These are phyloP conservation scores for Cryptocheilus praepositus DNA, from an alignment of 2,888 invertebrate species.

Conservation along the genomic window DNA sequence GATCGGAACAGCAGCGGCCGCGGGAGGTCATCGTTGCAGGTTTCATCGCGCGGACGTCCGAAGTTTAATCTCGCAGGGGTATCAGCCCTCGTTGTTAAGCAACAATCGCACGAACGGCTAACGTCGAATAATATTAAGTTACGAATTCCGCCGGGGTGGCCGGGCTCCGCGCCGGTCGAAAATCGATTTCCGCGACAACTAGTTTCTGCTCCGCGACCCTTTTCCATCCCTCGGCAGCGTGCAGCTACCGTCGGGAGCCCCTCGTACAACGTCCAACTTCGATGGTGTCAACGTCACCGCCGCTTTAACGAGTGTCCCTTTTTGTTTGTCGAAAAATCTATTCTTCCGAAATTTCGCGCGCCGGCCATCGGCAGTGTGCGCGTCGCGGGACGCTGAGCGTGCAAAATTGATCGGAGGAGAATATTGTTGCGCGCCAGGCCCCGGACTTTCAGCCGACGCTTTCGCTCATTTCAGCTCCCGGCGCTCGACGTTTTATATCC, in stretches of 20 bases:
- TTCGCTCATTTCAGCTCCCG: too few relatives aligned
- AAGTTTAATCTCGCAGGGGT: conserved; percentile 16
- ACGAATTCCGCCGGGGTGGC: conserved; percentile 55
- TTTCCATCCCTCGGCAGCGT: conserved; percentile 20
- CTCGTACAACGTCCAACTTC: background rate
- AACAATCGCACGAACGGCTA: conserved; percentile 50
- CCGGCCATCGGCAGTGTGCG: too few relatives aligned
- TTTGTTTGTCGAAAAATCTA: background rate
- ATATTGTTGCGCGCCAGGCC: too few relatives aligned
- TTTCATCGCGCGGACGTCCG: background rate
- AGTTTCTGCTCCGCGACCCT: conserved; percentile 42
- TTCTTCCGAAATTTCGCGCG: too few relatives aligned
- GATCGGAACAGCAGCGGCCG: too few relatives aligned
- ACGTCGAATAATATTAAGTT: conserved; percentile 59
- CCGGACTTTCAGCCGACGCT: too few relatives aligned
- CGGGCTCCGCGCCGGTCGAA: conserved; percentile 35
- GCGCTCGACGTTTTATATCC: too few relatives aligned
- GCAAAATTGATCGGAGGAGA: too few relatives aligned
- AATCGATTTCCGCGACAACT: conserved; percentile 58
- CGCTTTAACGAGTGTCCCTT: background rate
- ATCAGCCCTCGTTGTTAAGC: conserved; percentile 45
- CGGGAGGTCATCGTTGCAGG: conserved; percentile 18
- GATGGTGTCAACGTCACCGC: background rate
- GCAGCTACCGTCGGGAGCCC: conserved; percentile 3
- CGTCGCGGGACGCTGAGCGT: too few relatives aligned